These are phyloP conservation scores for Vireo altiloquus DNA, from an alignment of 2,113 vertebrate genomes.

Conservation along the genomic window DNA sequence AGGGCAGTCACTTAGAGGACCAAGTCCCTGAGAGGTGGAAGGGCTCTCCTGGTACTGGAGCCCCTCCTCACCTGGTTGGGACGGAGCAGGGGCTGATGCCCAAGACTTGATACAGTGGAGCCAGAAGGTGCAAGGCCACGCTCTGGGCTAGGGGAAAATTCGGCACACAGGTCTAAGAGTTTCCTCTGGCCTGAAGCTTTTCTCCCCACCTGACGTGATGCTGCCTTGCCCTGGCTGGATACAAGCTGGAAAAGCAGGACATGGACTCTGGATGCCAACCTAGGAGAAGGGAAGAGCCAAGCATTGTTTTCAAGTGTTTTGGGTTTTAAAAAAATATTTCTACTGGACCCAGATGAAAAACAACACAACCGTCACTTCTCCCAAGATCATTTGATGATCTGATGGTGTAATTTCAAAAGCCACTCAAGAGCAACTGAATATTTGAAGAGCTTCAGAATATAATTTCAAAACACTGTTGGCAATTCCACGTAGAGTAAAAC, in stretches of 20 bases:
- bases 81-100: neutral
- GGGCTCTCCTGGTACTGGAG: neutral
- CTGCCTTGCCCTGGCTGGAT: neutral
- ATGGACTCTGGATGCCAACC: neutral
- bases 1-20: neutral
- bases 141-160: neutral
- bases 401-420: conserved; percentile 20
- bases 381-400: neutral
- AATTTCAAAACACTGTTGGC: neutral
- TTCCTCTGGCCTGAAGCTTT: neutral
- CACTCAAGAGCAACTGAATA: neutral
- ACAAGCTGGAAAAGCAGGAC: neutral
- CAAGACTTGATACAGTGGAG: neutral
- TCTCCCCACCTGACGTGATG: neutral
- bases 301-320: neutral
- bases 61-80: neutral
- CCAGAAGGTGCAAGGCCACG: neutral
- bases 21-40: neutral
- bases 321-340: neutral
- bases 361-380: neutral
- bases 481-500: neutral
- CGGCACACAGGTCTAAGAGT: rapidly evolving
- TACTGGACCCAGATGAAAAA: neutral
- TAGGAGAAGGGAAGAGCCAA: neutral
- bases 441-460: neutral